Percentiles rank a stretch among this genome's conserved stretches.
Evolutionary conservation across 2,888 invertebrate genomes (phyloP).

Genomic region (Cancer borealis): DNA sequence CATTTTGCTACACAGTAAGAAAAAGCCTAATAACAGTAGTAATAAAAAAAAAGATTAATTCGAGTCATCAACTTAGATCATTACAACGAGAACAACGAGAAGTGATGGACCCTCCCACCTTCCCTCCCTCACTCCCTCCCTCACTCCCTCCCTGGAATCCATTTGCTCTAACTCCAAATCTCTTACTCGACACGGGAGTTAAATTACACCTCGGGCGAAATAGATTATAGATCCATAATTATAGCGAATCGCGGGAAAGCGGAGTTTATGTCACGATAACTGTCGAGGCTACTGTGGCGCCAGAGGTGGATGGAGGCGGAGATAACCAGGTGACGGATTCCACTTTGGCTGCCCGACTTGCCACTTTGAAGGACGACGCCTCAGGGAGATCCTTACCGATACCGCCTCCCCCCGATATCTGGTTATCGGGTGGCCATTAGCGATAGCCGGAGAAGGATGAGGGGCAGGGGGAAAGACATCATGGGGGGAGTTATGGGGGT

Average conservation of each 20-base stretch:
- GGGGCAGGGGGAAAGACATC: slow-evolving; percentile 33
- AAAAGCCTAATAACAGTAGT: background rate
- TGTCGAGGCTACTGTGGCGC: slow-evolving; percentile 51
- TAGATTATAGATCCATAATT: slow-evolving; percentile 65
- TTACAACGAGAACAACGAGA: slow-evolving; percentile 26
- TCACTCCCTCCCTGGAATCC: background rate
- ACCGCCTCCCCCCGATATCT: slow-evolving; percentile 49
- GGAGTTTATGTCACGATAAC: slow-evolving; percentile 61
- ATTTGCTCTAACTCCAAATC: slow-evolving; percentile 52
- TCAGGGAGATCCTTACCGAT: slow-evolving; percentile 24
- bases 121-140: background rate
- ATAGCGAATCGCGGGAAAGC: slow-evolving; percentile 61
- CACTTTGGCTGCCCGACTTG: slow-evolving; percentile 22
- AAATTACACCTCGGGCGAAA: slow-evolving; percentile 53
- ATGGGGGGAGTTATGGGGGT: slow-evolving; percentile 28
- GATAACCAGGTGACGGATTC: slow-evolving; percentile 42
- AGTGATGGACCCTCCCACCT: background rate
- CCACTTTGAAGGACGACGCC: slow-evolving; percentile 35
- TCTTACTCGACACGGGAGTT: slow-evolving; percentile 48
- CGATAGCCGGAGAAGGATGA: slow-evolving; percentile 51
- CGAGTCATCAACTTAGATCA: slow-evolving; percentile 31
- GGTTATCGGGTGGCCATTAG: slow-evolving; percentile 56
- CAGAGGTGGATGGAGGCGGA: background rate
- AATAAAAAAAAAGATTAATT: slow-evolving; percentile 16
- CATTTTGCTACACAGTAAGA: background rate